Evolutionary conservation across 2,113 vertebrate genomes (phyloP), one percentile per base, ranked within the genome.

Genomic region (Sminthopsis crassicaudata): DNA sequence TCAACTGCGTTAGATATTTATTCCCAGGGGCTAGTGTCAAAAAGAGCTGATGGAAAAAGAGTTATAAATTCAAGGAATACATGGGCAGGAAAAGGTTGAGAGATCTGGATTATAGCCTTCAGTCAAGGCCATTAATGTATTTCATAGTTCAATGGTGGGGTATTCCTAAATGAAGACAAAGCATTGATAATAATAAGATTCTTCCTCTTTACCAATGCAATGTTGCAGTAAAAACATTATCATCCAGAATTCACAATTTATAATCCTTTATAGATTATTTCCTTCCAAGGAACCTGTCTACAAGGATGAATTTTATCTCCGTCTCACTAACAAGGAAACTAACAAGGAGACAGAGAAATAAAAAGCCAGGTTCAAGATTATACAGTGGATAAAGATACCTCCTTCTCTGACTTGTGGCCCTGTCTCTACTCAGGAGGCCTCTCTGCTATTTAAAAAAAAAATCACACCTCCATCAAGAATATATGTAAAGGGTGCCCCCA

Each of bases 101-200:
- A 55, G 53, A 91, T 57, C 30, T 91, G 92, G 57, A 92, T 51
- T 90, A 24, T 0, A 48, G 53, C 60, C 89, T 84, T 94, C 48
- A 46, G 90, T 51, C 19, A 11, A 91, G 53, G n/a, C 60, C 92
- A 91, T 3, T 2, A 76, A 30, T 60, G 36, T 3, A 27, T 60
- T 24, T 30, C 0, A 57, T 27, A 54, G 30, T 54, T 91, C 11
- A 90, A 57, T n/a, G 50, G 57, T 0, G n/a, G 0, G 53, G 57
- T 91, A 12, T 89, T 93, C 94, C 92, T 94, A 95, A 91, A 22
- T 2, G 23, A 91, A 92, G 89, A 88, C 60, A 46, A 92, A 48
- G 52, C 95, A 46, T 30, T 27, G 93, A 93, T 2, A 0, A 24
- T 19, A 36, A 93, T 76, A 91, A 93, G 60, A 30, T 89, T 22